phyloP scores from a whole-genome alignment of 2,888 invertebrate species.

The Molorchus minor region DNA sequence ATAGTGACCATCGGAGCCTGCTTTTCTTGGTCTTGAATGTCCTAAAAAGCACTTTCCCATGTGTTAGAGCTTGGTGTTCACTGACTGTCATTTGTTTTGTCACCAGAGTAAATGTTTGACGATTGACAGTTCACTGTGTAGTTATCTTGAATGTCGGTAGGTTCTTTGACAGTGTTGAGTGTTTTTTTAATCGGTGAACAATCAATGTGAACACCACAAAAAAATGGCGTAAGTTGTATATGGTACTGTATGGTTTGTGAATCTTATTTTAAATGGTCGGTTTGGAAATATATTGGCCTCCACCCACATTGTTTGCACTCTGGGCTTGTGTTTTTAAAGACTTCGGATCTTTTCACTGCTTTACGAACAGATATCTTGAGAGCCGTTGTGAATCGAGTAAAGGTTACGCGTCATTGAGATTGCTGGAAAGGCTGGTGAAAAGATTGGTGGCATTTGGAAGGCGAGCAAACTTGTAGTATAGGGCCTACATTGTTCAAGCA shows the following conservation, averaged over 20 bases:
- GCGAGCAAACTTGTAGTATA: conserved; percentile 53
- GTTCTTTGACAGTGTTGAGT: no score
- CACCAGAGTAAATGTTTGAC: neutral
- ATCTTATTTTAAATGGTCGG: conserved; percentile 37
- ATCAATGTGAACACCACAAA: conserved; percentile 35
- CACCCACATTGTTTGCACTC: conserved; percentile 91
- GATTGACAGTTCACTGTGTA: no score
- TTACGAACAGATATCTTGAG: neutral
- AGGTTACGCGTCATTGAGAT: neutral
- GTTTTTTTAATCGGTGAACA: no score
- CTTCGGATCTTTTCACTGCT: conserved; percentile 31
- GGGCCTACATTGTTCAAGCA: conserved; percentile 33
- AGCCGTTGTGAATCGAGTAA: neutral
- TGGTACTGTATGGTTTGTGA: conserved; percentile 53
- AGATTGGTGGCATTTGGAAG: conserved; percentile 51
- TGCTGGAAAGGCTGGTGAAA: conserved; percentile 24
- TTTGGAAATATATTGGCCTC: conserved; percentile 71
- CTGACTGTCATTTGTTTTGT: neutral
- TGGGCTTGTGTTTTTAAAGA: conserved; percentile 52
- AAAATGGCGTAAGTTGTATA: conserved; percentile 31
- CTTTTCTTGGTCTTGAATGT: conserved; percentile 5
- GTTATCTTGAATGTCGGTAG: no score
- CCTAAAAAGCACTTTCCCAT: conserved; percentile 11
- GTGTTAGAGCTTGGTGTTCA: conserved; percentile 30
- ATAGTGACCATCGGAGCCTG: conserved; percentile 5